A percentile compares a stretch with the other conserved stretches of the same genome.
phyloP scores from a whole-genome alignment of 2,797 vertebrate species.

The Gorsachius magnificus region DNA sequence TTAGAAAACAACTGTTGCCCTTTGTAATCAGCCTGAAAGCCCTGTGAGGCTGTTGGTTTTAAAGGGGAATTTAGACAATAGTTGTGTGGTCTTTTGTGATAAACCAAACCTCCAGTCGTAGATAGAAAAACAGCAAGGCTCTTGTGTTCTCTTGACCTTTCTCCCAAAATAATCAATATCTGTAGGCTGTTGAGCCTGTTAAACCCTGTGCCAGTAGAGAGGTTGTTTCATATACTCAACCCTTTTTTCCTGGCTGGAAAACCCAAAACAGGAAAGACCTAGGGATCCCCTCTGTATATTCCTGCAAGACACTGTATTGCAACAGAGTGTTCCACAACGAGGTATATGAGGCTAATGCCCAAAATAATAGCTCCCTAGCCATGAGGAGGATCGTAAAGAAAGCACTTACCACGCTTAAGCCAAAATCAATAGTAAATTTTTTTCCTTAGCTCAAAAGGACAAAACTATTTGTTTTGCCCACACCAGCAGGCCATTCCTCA shows the following conservation, averaged over 20 bases:
- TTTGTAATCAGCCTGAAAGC: neutral
- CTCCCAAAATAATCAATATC: neutral
- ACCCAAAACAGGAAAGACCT: neutral
- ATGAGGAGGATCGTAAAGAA: constrained; percentile 33
- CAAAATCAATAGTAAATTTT: constrained; percentile 62
- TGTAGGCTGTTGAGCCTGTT: neutral
- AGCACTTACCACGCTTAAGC: constrained; percentile 41
- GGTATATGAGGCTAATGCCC: neutral
- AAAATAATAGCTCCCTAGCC: constrained; percentile 45
- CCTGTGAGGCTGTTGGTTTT: neutral
- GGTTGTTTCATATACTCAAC: neutral
- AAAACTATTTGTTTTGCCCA: constrained; percentile 27
- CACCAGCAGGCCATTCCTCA: neutral
- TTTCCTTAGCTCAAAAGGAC: constrained; percentile 37
- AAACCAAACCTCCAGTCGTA: neutral
- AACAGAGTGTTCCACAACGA: neutral
- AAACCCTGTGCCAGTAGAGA: neutral
- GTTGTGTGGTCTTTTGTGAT: neutral
- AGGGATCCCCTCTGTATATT: neutral
- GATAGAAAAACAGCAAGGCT: neutral
- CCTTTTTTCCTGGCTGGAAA: neutral
- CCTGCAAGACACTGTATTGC: neutral
- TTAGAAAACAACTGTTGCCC: neutral
- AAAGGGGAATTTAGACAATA: neutral
- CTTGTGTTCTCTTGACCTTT: neutral